Percentiles rank a stretch among this genome's conserved stretches.
These are phyloP conservation scores for Vesta saturnalis DNA, from an alignment of 2,888 invertebrate genomes.

Conservation along the genomic window DNA sequence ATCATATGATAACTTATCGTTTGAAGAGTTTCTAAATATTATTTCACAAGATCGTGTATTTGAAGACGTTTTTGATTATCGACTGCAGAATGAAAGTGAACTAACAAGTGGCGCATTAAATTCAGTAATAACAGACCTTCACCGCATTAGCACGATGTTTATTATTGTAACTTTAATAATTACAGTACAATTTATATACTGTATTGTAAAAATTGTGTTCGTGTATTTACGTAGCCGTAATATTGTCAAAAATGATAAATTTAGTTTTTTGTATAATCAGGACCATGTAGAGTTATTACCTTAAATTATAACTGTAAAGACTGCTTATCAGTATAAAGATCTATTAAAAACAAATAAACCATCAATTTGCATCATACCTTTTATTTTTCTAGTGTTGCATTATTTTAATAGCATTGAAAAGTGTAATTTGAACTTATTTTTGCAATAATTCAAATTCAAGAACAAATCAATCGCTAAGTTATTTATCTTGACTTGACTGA, in stretches of 20 bases:
- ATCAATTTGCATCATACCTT: no score
- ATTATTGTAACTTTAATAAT: slow-evolving; percentile 16
- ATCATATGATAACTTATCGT: slow-evolving; percentile 20
- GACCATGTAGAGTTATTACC: slow-evolving; percentile 16
- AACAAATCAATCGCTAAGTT: no score
- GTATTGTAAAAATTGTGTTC: slow-evolving; percentile 7
- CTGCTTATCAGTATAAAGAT: no score
- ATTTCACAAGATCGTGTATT: slow-evolving; percentile 29
- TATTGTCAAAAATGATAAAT: slow-evolving; percentile 14
- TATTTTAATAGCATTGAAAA: no score
- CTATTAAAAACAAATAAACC: no score
- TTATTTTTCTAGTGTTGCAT: no score
- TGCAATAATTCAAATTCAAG: no score
- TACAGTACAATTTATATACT: slow-evolving; percentile 12
- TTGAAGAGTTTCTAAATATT: slow-evolving; percentile 26
- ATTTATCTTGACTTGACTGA: no score
- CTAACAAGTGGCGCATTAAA: neutral
- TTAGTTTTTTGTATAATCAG: slow-evolving; percentile 16
- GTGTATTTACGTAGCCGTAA: slow-evolving; percentile 12
- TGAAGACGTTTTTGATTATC: slow-evolving; percentile 28
- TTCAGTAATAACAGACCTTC: neutral
- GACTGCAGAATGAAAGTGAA: neutral
- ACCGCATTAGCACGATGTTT: slow-evolving; percentile 14
- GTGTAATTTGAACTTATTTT: no score
- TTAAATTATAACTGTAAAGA: no score